These are phyloP conservation scores for Empidonax alnorum DNA, from an alignment of 2,113 vertebrate genomes.

Conservation along the genomic window DNA sequence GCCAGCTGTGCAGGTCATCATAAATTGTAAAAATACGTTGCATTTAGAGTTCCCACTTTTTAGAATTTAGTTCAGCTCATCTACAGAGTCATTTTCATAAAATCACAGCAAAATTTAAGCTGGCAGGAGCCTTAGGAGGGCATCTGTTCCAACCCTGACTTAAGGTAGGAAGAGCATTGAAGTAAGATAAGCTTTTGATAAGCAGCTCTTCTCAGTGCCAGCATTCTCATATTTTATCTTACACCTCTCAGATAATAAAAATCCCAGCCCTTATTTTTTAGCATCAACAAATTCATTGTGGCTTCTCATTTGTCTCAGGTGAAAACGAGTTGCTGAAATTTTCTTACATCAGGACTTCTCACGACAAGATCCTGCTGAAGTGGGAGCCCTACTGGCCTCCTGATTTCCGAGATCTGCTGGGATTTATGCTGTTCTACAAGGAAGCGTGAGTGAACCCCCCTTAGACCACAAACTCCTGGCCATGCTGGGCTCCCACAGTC, in stretches of 20 bases:
- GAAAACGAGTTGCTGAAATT: conserved; percentile 90
- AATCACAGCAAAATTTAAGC: not conserved
- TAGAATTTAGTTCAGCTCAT: not conserved
- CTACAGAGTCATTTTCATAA: not conserved
- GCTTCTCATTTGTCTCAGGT: conserved; percentile 74
- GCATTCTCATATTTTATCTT: not conserved
- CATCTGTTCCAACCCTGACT: not conserved
- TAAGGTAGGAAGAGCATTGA: not conserved
- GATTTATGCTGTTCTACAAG: conserved; percentile 98
- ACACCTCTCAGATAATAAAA: not conserved
- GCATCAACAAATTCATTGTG: not conserved
- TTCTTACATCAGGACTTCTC: conserved; percentile 79
- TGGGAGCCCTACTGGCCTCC: conserved; percentile 94
- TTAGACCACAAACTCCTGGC: not conserved
- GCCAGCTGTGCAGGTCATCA: not conserved
- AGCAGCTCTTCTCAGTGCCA: not conserved
- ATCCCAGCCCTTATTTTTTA: not conserved
- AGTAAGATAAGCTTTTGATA: not conserved
- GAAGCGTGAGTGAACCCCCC: conserved; percentile 87
- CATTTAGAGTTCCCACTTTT: not conserved
- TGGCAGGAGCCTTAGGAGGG: not conserved
- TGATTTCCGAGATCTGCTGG: conserved; percentile 93
- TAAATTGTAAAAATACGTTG: not conserved
- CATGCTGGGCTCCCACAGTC: not conserved
- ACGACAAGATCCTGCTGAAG: conserved; percentile 88